Evolutionary conservation across 2,797 vertebrate species (phyloP), one percentile per base, ranked within the genome.

Genomic region (Melanogrammus aeglefinus): DNA sequence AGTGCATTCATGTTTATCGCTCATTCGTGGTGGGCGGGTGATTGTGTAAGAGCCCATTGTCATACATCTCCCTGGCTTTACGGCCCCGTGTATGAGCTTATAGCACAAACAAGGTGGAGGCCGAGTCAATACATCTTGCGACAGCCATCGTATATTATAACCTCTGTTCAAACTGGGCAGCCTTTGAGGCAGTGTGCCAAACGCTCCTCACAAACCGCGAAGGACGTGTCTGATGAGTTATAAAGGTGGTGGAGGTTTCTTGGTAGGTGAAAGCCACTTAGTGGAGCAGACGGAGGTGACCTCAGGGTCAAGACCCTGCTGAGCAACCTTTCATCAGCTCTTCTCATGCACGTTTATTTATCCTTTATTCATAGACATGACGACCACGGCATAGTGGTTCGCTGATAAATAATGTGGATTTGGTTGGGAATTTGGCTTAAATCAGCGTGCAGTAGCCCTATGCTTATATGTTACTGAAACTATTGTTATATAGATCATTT

Each of bases 91-190:
- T 24, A 24, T 63, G 57, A 63, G 57, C 18, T 18, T 29, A 70
- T 70, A 21, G 82, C 51, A 70, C 0, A 75, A 69, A 39, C 66
- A 10, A 38, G 74, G 18, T 33, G 79, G 29, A 74, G 29, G 29
- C 81, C 74, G 71, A 44, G 66, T 4, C n/a, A 8, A 66, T 29
- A 72, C 41, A 75, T 74, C 31, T 41, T 18, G 29, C 81, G 39
- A 83, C 79, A 83, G 57, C 24, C 76, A 71, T 18, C 41, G 21
- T 72, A 6, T 75, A 6, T n/a, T 18, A 76, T 57, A 77, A 74
- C 81, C 44, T 51, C 35, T 75, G 75, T 74, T 82, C 24, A 76
- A 76, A 80, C 27, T 77, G 39, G 6, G 2, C 5, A 69, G 72
- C 63, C 76, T 77, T 73, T 29, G 63, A 9, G 77, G 66, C 51